phyloP scores from a whole-genome alignment of 2,797 vertebrate genomes.

The Chaenodraco wilsoni region DNA sequence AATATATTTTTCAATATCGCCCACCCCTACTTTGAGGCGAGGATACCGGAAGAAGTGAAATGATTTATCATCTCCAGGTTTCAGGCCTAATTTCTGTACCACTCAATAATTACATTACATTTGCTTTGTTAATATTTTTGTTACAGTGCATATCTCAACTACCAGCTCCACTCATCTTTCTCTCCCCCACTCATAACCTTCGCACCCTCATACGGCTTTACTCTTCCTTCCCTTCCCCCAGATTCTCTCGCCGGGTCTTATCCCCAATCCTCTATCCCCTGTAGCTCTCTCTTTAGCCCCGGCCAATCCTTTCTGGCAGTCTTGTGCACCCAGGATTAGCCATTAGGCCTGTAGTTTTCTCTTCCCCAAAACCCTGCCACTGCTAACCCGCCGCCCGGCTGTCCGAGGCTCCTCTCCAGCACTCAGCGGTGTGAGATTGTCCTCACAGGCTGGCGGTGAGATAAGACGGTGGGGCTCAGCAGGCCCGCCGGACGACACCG shows the following conservation, averaged over 20 bases:
- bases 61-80: too few relatives aligned
- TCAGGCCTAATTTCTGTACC: too few relatives aligned
- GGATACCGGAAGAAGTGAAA: too few relatives aligned
- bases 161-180: not conserved
- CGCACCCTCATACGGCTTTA: conserved; percentile 22
- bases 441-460: conserved; percentile 61
- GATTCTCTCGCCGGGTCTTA: conserved; percentile 33
- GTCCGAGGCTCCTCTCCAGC: conserved; percentile 62
- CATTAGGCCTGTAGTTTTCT: conserved; percentile 53
- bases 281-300: conserved; percentile 52
- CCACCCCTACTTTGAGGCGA: too few relatives aligned
- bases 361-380: conserved; percentile 50
- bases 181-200: conserved; percentile 1
- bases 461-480: conserved; percentile 64
- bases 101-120: not conserved
- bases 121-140: not conserved
- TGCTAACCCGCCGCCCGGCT: conserved; percentile 47
- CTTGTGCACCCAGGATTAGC: conserved; percentile 69
- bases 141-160: conserved; percentile 1
- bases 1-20: too few relatives aligned
- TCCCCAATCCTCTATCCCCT: conserved; percentile 46
- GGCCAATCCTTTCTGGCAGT: conserved; percentile 62
- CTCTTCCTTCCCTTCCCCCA: conserved; percentile 13
- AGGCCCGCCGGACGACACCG: conserved; percentile 52
- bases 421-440: conserved; percentile 56